A percentile compares a stretch with the other conserved stretches of the same genome.
Conservation (phyloP, 2,797 vertebrate genomes). For the Anguilla pacifica region DNA sequence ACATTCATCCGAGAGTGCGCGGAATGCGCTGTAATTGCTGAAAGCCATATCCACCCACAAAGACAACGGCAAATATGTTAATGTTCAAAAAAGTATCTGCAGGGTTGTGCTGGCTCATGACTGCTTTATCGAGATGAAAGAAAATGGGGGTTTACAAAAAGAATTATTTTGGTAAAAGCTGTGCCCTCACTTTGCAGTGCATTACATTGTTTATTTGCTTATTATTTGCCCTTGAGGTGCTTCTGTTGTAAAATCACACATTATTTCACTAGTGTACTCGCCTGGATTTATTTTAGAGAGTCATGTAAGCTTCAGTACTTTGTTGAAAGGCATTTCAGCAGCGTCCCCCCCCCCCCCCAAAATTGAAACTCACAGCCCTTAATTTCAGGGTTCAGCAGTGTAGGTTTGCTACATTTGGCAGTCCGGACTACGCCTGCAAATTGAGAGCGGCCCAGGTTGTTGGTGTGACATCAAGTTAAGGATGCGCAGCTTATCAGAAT, state of each 20-base stretch:
- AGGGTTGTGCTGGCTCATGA: not conserved
- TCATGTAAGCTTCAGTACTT: not conserved
- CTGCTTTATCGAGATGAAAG: not conserved
- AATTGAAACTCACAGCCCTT: not conserved
- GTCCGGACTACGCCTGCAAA: not conserved
- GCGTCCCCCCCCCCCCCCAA: not conserved
- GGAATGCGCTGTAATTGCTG: slow-evolving; percentile 1
- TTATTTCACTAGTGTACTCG: not conserved
- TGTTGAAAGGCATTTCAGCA: not conserved
- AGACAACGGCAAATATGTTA: not conserved
- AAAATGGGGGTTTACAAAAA: not conserved
- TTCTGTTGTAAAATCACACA: not conserved
- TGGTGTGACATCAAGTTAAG: not conserved
- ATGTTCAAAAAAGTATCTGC: not conserved
- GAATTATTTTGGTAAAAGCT: not conserved
- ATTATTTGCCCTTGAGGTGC: not conserved
- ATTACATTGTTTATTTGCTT: not conserved
- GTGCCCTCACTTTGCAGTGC: not conserved
- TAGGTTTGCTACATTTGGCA: not conserved
- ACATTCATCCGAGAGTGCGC: not conserved
- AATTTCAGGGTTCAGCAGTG: not conserved
- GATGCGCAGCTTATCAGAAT: not conserved
- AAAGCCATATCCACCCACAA: not conserved
- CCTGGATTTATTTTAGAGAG: not conserved
- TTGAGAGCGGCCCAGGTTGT: not conserved